Conservation (phyloP, 2,113 vertebrate genomes). For the Alosa alosa region DNA sequence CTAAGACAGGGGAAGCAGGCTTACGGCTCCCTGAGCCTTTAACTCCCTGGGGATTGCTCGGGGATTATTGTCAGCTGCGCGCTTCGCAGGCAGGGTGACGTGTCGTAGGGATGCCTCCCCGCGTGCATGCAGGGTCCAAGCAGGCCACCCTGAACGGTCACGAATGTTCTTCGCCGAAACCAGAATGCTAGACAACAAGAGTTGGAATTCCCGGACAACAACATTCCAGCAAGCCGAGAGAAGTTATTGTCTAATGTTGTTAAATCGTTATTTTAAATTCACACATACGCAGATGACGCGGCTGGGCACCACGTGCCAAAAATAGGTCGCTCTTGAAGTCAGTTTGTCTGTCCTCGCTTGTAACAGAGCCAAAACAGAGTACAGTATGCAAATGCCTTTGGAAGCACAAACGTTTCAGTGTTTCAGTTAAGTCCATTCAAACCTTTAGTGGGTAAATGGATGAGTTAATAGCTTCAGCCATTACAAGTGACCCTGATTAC, state of each 20-base stretch:
- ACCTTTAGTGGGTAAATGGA: neutral
- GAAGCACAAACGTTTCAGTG: neutral
- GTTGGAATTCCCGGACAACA: neutral
- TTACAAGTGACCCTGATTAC: neutral
- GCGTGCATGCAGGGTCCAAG: neutral
- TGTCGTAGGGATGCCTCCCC: neutral
- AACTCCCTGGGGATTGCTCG: constrained; percentile 48
- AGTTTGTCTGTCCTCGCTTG: neutral
- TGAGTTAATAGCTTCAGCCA: neutral
- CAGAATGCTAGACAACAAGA: too few relatives aligned
- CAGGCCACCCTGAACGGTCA: neutral
- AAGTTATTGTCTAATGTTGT: neutral
- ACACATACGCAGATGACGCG: neutral
- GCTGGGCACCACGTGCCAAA: neutral
- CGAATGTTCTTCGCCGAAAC: neutral
- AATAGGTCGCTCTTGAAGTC: constrained; percentile 1
- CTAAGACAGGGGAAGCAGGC: constrained; percentile 45
- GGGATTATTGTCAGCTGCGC: constrained; percentile 35
- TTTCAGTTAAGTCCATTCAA: neutral
- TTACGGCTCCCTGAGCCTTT: constrained; percentile 49
- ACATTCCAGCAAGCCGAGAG: neutral
- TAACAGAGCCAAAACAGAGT: neutral
- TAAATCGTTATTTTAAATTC: neutral
- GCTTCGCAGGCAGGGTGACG: neutral
- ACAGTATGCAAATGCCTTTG: neutral